These are phyloP conservation scores for Vespertilio murinus DNA, from an alignment of 2,797 vertebrate genomes.

Conservation along the genomic window DNA sequence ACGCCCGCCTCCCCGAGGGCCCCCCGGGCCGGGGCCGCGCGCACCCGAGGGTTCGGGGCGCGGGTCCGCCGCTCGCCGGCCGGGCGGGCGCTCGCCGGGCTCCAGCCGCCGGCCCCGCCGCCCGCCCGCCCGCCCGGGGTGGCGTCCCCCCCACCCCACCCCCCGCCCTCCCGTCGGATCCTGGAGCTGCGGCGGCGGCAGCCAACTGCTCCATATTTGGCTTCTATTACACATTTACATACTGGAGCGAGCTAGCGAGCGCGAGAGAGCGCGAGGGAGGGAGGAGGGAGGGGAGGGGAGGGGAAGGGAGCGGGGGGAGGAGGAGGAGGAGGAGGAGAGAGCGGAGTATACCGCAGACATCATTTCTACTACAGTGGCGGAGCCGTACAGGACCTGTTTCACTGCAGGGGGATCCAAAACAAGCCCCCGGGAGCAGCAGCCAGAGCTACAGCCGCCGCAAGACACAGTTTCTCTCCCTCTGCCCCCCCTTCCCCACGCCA, in stretches of 20 bases:
- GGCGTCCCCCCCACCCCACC: constrained; percentile 52
- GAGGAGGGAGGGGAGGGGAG: constrained; percentile 72
- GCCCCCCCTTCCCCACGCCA: constrained; percentile 84
- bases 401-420: constrained; percentile 89
- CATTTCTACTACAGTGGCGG: constrained; percentile 91
- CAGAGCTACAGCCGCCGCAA: constrained; percentile 80
- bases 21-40: background rate
- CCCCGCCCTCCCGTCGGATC: constrained; percentile 87
- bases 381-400: constrained; percentile 89
- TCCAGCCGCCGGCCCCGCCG: constrained; percentile 85
- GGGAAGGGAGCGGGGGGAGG: constrained; percentile 66
- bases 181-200: constrained; percentile 89
- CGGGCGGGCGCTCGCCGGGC: constrained; percentile 85
- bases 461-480: constrained; percentile 80
- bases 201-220: constrained; percentile 95
- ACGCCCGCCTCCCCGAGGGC: background rate
- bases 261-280: constrained; percentile 62
- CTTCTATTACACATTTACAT: constrained; percentile 90
- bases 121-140: constrained; percentile 86
- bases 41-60: constrained; percentile 84
- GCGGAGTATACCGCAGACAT: constrained; percentile 92
- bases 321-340: constrained; percentile 85
- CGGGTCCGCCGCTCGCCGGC: constrained; percentile 81
- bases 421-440: constrained; percentile 79
- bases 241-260: constrained; percentile 80